These are phyloP conservation scores for Oscheius sp. DNA, from an alignment of 2,888 invertebrate genomes.

Conservation along the genomic window DNA sequence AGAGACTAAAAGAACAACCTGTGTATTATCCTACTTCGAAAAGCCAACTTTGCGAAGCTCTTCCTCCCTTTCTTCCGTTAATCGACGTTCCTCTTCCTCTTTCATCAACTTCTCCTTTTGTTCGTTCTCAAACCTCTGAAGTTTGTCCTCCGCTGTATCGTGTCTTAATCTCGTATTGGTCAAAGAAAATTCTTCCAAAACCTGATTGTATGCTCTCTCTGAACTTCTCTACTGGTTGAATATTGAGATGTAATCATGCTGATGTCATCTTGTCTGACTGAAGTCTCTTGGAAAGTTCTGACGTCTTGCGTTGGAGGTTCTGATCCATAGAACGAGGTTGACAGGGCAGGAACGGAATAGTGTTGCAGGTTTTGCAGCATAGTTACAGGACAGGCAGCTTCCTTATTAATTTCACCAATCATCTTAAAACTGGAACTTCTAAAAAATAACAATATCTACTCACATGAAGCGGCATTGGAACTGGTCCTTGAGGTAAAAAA, in stretches of 20 bases:
- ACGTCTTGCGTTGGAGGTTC: too few species aligned
- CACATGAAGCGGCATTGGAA: conserved; percentile 31
- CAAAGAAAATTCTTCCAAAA: too few species aligned
- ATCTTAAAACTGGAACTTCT: conserved; percentile 4
- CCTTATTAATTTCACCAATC: background rate
- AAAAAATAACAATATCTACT: background rate
- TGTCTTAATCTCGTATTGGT: too few species aligned
- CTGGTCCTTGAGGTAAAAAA: conserved; percentile 24
- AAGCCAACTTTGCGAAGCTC: conserved; percentile 15
- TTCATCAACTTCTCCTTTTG: background rate
- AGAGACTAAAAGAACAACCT: conserved; percentile 37
- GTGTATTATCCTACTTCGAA: background rate
- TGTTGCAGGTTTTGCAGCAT: conserved; percentile 17
- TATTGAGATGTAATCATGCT: too few species aligned
- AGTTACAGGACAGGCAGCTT: conserved; percentile 21
- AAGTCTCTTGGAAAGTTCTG: too few species aligned
- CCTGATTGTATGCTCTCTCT: too few species aligned
- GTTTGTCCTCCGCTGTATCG: too few species aligned
- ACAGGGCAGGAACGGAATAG: too few species aligned
- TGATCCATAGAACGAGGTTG: too few species aligned
- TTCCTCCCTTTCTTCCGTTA: conserved; percentile 17
- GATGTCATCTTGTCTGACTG: too few species aligned
- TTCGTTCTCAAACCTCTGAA: conserved; percentile 1
- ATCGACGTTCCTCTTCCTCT: conserved; percentile 17
- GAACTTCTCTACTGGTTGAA: too few species aligned